Evolutionary conservation across 2,888 invertebrate species (phyloP).

Genomic region (Habroteleia sp.): DNA sequence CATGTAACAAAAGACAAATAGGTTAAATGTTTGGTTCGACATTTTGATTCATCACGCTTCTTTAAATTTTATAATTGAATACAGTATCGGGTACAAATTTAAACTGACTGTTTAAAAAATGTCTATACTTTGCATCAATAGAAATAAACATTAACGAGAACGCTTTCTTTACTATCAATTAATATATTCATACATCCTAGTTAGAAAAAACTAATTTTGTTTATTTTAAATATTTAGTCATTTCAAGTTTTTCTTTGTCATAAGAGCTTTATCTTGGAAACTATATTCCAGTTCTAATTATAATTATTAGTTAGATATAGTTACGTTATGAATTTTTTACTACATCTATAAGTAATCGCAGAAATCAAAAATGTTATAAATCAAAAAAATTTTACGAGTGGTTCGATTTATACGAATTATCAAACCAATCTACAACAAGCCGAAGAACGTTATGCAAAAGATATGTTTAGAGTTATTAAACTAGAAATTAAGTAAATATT

Average conservation of each 20-base stretch:
- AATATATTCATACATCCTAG: too few species aligned
- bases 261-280: too few species aligned
- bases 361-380: not conserved
- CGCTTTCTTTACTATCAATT: too few species aligned
- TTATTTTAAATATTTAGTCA: too few species aligned
- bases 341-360: not conserved
- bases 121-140: too few species aligned
- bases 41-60: constrained; percentile 11
- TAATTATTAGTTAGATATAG: too few species aligned
- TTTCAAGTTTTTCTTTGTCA: not conserved
- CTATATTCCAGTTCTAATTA: too few species aligned
- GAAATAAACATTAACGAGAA: too few species aligned
- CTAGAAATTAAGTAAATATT: constrained; percentile 56
- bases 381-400: constrained; percentile 17
- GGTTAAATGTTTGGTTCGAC: constrained; percentile 3
- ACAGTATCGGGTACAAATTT: not conserved
- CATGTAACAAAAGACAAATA: constrained; percentile 7
- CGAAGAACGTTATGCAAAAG: constrained; percentile 30
- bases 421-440: constrained; percentile 11
- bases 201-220: too few species aligned
- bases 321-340: too few species aligned
- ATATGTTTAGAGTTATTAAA: constrained; percentile 47
- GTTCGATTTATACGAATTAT: constrained; percentile 25
- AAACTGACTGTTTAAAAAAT: not conserved
- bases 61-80: constrained; percentile 1